phyloP scores from a whole-genome alignment of 2,888 invertebrate genomes.

The Anthoptus insignis region DNA sequence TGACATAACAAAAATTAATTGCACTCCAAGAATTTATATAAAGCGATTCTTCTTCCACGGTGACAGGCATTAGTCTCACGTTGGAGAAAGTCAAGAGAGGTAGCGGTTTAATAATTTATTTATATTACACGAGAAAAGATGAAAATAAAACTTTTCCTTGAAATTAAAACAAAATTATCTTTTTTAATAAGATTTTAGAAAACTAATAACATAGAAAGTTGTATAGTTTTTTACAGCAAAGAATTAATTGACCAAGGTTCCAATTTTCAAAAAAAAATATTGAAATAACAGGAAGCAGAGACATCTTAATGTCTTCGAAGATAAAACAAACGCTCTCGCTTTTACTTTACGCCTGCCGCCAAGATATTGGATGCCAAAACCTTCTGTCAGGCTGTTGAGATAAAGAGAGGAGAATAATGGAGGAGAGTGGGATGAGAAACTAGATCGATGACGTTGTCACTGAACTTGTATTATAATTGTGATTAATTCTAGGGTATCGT shows the following conservation, averaged over 20 bases:
- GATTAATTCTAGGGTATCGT: conserved; percentile 44
- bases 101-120: conserved; percentile 42
- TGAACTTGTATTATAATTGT: conserved; percentile 48
- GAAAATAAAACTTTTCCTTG: too few species aligned
- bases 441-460: conserved; percentile 55
- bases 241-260: too few species aligned
- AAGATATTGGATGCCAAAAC: conserved; percentile 76
- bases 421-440: conserved; percentile 58
- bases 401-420: conserved; percentile 72
- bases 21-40: conserved; percentile 76
- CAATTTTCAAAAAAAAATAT: too few species aligned
- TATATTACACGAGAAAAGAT: neutral
- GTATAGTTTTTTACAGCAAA: too few species aligned
- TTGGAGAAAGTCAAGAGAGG: conserved; percentile 49
- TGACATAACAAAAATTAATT: conserved; percentile 79
- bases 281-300: too few species aligned
- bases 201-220: too few species aligned
- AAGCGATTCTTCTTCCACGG: conserved; percentile 75
- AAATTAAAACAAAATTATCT: too few species aligned
- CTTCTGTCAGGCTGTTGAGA: conserved; percentile 70
- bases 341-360: conserved; percentile 46
- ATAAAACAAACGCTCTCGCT: conserved; percentile 48
- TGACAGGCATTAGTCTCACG: conserved; percentile 67
- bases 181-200: too few species aligned
- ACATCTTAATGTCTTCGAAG: too few species aligned